These are phyloP conservation scores for Xiphias gladius DNA, from an alignment of 2,113 vertebrate species.

Conservation along the genomic window DNA sequence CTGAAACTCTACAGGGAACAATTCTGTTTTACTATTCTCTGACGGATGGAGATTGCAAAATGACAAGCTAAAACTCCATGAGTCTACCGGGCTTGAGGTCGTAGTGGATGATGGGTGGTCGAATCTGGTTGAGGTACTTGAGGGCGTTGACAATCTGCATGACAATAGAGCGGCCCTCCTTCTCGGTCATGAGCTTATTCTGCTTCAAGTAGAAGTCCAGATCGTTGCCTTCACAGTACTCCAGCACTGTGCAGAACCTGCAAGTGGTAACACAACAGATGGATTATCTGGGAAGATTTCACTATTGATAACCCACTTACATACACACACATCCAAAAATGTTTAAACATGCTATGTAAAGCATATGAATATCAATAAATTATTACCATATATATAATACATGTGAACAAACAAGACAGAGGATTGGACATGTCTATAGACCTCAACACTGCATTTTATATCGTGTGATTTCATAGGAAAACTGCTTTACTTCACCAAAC, in stretches of 20 bases:
- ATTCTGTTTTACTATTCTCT: neutral
- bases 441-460: neutral
- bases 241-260: slow-evolving; percentile 97
- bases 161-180: slow-evolving; percentile 95
- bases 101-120: slow-evolving; percentile 96
- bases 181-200: slow-evolving; percentile 96
- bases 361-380: neutral
- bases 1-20: neutral
- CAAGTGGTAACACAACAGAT: neutral
- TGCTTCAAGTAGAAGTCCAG: slow-evolving; percentile 98
- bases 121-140: slow-evolving; percentile 98
- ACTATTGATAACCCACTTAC: neutral
- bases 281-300: neutral
- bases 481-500: too few species aligned
- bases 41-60: neutral
- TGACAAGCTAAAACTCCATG: neutral
- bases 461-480: too few species aligned
- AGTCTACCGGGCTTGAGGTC: slow-evolving; percentile 94
- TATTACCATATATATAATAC: neutral
- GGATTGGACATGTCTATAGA: neutral
- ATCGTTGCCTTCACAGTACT: slow-evolving; percentile 97
- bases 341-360: neutral
- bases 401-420: neutral
- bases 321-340: neutral
- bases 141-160: slow-evolving; percentile 98